These are phyloP conservation scores for Aptenodytes forsteri DNA, from an alignment of 2,113 vertebrate species.

Conservation along the genomic window DNA sequence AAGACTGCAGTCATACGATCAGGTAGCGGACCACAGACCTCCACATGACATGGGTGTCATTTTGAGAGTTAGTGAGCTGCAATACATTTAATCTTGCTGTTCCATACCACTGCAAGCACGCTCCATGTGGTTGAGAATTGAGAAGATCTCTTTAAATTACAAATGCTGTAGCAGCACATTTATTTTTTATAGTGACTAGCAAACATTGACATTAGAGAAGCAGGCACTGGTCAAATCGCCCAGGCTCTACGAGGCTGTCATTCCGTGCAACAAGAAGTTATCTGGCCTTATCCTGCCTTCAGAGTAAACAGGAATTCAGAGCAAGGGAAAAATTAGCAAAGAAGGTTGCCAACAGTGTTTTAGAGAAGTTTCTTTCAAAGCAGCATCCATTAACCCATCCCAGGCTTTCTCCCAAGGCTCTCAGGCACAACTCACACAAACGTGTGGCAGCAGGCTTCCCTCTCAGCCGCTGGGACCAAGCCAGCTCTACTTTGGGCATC, in stretches of 20 bases:
- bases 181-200: not conserved
- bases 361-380: not conserved
- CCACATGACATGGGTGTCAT: rapidly evolving
- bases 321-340: not conserved
- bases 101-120: not conserved
- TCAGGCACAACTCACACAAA: not conserved
- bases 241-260: not conserved
- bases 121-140: not conserved
- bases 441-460: not conserved
- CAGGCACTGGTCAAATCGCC: not conserved
- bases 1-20: not conserved
- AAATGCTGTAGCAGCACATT: not conserved
- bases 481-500: not conserved
- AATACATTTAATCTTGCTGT: not conserved
- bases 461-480: not conserved
- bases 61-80: not conserved
- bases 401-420: not conserved
- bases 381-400: not conserved
- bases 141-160: not conserved
- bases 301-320: not conserved
- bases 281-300: not conserved
- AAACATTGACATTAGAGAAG: not conserved
- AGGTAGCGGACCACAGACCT: not conserved
- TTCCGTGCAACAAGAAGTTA: not conserved
- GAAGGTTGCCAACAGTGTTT: not conserved